Conservation (phyloP, 2,113 vertebrate genomes). For the Lepisosteus osseus region DNA sequence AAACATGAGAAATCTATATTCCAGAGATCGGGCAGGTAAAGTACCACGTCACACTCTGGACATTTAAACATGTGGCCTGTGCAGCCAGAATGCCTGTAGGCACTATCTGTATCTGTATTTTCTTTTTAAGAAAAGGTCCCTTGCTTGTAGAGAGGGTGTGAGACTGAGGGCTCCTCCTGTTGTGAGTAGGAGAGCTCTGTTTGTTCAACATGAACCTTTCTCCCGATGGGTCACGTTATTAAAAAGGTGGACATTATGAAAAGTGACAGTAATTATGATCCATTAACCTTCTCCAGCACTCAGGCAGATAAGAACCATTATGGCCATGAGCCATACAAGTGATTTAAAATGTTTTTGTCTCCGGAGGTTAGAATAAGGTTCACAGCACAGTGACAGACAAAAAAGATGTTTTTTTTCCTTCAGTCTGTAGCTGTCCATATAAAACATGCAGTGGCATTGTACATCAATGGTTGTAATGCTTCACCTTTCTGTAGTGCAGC, state of each 20-base stretch:
- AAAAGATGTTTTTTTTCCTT: slow-evolving; percentile 10
- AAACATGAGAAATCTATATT: slow-evolving; percentile 30
- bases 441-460: slow-evolving; percentile 11
- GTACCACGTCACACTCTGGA: slow-evolving; percentile 53
- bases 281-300: slow-evolving; percentile 48
- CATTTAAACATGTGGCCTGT: slow-evolving; percentile 49
- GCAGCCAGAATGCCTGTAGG: slow-evolving; percentile 38
- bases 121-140: slow-evolving; percentile 29
- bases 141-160: slow-evolving; percentile 32
- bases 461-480: slow-evolving; percentile 20
- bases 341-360: slow-evolving; percentile 43
- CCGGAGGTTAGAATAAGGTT: slow-evolving; percentile 37
- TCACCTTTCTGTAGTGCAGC: slow-evolving; percentile 12
- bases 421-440: background rate
- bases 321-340: slow-evolving; percentile 49
- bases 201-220: slow-evolving; percentile 51
- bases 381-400: slow-evolving; percentile 23
- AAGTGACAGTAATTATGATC: slow-evolving; percentile 67
- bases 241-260: slow-evolving; percentile 52
- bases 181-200: slow-evolving; percentile 49
- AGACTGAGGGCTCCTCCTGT: slow-evolving; percentile 42
- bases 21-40: slow-evolving; percentile 42
- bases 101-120: slow-evolving; percentile 14
- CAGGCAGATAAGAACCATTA: slow-evolving; percentile 54
- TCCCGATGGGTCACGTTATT: slow-evolving; percentile 52